phyloP scores from a whole-genome alignment of 1,140 invertebrate species.

The Penaeus vannamei region DNA sequence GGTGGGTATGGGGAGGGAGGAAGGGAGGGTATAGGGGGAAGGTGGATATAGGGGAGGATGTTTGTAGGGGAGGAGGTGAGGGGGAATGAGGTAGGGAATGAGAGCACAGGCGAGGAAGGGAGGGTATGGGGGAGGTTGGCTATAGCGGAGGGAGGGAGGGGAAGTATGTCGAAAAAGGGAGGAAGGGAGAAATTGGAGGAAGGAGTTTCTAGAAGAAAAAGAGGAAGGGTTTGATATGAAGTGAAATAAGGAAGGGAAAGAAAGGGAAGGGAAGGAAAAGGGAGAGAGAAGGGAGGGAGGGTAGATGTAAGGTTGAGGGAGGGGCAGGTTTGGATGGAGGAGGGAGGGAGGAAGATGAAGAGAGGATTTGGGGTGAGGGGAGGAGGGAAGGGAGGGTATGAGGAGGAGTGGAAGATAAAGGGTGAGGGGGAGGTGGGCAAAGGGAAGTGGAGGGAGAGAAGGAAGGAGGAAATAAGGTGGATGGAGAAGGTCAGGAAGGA shows the following conservation, averaged over 20 bases:
- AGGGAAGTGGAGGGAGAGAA: not conserved
- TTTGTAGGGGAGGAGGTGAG: not conserved
- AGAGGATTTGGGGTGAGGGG: not conserved
- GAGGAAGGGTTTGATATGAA: no score
- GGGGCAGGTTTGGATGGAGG: not conserved
- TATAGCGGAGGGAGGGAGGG: not conserved
- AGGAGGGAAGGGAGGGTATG: not conserved
- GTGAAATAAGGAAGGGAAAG: slow-evolving; percentile 6
- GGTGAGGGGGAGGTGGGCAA: not conserved
- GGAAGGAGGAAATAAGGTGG: not conserved
- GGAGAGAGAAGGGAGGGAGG: not conserved
- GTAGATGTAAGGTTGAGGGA: no score
- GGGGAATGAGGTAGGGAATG: not conserved
- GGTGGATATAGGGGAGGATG: not conserved
- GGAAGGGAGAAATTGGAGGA: not conserved
- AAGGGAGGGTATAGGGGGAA: not conserved
- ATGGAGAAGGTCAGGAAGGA: no score
- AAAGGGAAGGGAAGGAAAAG: not conserved
- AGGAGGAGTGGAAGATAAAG: not conserved
- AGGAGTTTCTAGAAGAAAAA: no score
- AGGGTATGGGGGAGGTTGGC: not conserved
- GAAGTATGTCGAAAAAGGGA: not conserved
- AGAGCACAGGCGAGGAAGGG: not conserved
- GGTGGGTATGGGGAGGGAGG: not conserved
- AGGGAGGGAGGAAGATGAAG: not conserved